Base-by-base conservation (phyloP, 35 echinoderm and acorn worm genomes). In the Nesometra sesokonis region DNA sequence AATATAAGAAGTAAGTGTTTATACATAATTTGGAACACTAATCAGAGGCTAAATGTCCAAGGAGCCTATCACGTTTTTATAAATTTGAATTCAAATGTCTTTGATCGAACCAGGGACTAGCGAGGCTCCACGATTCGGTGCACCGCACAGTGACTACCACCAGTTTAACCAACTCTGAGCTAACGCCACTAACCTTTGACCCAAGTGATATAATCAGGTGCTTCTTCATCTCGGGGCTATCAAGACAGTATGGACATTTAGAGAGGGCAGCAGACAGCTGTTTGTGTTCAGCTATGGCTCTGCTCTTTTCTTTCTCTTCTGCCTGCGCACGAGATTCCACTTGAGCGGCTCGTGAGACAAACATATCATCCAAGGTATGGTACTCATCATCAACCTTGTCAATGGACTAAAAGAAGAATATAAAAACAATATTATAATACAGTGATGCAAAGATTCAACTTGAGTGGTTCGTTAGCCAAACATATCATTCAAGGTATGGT, bases 291-390 rank as follows among this genome's bases (percentile, higher is more conserved):
- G 81, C 85, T 67, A 99, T 94, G 29, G 96, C 96, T 17, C 43
- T 84, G 0, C 90, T 82, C 52, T 90, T 89, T 32, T 94, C 84
- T 32, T 90, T 85, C 40, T 94, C 85, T 21, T 86, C 88, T 3
- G 84, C 81, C 82, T 92, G 84, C 35, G 84, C 34, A 19, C 52
- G 81, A 31, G 96, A 94, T 23, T 87, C 84, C 19, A 84, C 85
- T 46, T 99, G 91, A 34, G 96, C 88, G 23, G 92, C 92, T 3
- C 84, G 84, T 11, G 96, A 99, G 3, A 99, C 96, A 92, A 99
- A 99, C 96, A 99, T 99, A 77, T 99, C 96, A 88, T 99, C 96
- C 17, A 99, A 79, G 17, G 92, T 94, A 77, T 99, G 77, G 47
- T 83, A 91, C 47, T 99, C 96, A 17, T 86, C 87, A 77, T 94